These are phyloP conservation scores for Taeniopygia guttata DNA, from an alignment of 2,797 vertebrate genomes.

Conservation along the genomic window DNA sequence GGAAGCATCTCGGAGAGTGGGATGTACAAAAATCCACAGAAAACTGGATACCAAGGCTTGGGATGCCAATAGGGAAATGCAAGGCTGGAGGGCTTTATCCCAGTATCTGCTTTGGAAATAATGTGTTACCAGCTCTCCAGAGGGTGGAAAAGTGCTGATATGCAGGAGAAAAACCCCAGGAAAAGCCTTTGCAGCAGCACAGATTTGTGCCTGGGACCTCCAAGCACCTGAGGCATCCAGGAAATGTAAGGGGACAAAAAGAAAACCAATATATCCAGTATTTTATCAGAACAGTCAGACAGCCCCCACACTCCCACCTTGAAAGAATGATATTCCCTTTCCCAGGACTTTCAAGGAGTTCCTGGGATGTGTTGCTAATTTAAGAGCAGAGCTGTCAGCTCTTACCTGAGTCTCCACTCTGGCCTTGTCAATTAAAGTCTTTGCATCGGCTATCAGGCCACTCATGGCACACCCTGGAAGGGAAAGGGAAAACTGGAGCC, in stretches of 20 bases:
- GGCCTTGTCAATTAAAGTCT: slow-evolving; percentile 98
- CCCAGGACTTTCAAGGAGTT: background rate
- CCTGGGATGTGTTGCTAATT: background rate
- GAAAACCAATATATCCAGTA: background rate
- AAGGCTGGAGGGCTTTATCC: background rate
- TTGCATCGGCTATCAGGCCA: slow-evolving; percentile 97
- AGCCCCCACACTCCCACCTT: accelerated
- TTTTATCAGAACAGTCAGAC: background rate
- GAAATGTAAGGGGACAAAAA: background rate
- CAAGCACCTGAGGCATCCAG: background rate
- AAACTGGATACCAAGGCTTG: background rate
- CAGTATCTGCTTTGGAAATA: accelerated
- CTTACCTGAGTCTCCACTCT: slow-evolving; percentile 98
- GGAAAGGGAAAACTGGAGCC: background rate
- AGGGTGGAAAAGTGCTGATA: background rate
- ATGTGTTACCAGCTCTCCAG: background rate
- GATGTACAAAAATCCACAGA: background rate
- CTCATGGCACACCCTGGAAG: slow-evolving; percentile 97
- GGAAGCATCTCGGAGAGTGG: background rate
- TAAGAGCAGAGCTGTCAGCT: background rate
- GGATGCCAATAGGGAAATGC: background rate
- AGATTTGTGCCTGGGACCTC: background rate
- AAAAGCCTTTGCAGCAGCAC: background rate
- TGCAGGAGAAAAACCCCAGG: background rate
- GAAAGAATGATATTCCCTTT: accelerated